phyloP scores from a whole-genome alignment of 1,140 invertebrate genomes.

The Metaphire vulgaris region DNA sequence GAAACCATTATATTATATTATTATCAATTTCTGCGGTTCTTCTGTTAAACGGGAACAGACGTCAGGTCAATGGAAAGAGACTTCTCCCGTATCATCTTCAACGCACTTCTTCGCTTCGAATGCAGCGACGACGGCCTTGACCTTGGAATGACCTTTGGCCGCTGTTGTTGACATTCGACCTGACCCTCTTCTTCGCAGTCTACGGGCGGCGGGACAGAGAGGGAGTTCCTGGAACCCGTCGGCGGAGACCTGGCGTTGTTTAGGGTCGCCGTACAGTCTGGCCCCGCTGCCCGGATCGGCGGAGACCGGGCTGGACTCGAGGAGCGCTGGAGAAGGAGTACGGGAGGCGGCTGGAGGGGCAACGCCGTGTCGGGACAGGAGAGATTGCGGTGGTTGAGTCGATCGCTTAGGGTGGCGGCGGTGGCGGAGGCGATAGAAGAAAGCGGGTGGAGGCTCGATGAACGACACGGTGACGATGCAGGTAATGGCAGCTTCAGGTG shows the following conservation, averaged over 20 bases:
- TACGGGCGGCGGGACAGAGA: not conserved
- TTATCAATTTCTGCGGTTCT: no score
- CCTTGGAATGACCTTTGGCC: not conserved
- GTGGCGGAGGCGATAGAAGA: not conserved
- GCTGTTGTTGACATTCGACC: not conserved
- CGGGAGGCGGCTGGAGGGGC: no score
- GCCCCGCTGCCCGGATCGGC: no score
- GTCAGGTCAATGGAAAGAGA: constrained; percentile 16
- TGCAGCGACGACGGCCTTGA: constrained; percentile 1
- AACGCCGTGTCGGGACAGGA: not conserved
- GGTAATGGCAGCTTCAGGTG: not conserved
- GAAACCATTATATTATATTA: no score
- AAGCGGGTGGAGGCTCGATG: not conserved
- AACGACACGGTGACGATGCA: not conserved
- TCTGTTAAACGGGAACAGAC: not conserved
- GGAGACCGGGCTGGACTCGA: no score
- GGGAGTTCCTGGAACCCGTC: not conserved
- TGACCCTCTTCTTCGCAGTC: not conserved
- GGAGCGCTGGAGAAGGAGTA: no score
- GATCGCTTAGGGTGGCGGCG: not conserved
- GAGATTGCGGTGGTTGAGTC: no score
- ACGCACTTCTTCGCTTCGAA: constrained; percentile 11
- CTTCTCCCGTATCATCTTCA: constrained; percentile 23
- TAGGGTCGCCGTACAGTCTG: no score
- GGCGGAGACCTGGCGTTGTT: not conserved